Percentiles rank a stretch among this genome's conserved stretches.
Evolutionary conservation across 2,113 vertebrate genomes (phyloP).

Genomic region (Megaceryle maxima): DNA sequence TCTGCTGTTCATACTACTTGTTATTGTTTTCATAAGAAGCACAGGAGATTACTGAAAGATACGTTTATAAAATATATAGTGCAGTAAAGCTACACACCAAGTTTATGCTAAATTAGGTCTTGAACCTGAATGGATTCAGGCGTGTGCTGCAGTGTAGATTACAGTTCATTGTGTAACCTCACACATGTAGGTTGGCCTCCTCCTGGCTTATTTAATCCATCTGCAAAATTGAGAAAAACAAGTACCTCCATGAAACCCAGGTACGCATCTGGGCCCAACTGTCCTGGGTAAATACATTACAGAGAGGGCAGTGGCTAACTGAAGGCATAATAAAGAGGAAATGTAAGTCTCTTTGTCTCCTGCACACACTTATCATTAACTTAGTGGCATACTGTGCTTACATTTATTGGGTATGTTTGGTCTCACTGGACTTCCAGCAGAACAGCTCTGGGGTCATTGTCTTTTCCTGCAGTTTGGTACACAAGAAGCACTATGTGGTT

Average conservation of each 20-base stretch:
- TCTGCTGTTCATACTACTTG: background rate
- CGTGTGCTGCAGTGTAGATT: constrained; percentile 2
- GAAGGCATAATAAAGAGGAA: constrained; percentile 26
- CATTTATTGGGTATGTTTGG: constrained; percentile 3
- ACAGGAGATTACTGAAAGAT: constrained; percentile 1
- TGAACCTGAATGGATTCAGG: background rate
- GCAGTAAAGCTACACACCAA: background rate
- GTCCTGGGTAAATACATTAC: constrained; percentile 13
- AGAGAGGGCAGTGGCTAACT: background rate
- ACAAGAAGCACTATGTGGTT: background rate
- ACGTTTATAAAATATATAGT: constrained; percentile 1
- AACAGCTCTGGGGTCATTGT: background rate
- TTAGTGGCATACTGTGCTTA: background rate
- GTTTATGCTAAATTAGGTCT: constrained; percentile 21
- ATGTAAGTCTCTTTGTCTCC: constrained; percentile 12
- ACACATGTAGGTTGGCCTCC: background rate
- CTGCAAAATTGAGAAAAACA: constrained; percentile 17
- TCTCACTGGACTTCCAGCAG: constrained; percentile 36
- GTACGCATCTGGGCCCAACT: background rate
- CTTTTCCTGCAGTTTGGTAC: background rate
- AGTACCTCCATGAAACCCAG: background rate
- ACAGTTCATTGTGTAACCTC: constrained; percentile 32
- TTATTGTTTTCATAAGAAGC: constrained; percentile 15
- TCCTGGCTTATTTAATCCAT: constrained; percentile 25
- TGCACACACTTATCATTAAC: constrained; percentile 30